These are phyloP conservation scores for Andrena fulva DNA, from an alignment of 2,888 invertebrate genomes.

Conservation along the genomic window DNA sequence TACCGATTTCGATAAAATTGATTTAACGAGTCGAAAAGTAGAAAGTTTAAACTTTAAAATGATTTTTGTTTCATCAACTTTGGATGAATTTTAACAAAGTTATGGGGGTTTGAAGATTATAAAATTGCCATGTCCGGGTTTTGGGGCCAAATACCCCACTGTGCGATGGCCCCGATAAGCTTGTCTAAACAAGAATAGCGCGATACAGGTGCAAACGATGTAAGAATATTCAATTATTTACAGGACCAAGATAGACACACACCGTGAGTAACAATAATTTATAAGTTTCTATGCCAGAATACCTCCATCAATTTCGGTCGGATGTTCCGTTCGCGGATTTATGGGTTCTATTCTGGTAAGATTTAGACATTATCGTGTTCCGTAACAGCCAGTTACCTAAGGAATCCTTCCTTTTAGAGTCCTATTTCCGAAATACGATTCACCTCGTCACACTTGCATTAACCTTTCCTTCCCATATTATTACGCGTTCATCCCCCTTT, in stretches of 20 bases:
- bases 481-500: background rate
- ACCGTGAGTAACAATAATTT: slow-evolving; percentile 1
- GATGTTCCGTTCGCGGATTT: background rate
- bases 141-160: too few relatives aligned
- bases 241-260: background rate
- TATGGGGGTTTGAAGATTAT: too few relatives aligned
- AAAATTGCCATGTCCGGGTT: too few relatives aligned
- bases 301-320: background rate
- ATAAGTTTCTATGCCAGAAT: slow-evolving; percentile 5
- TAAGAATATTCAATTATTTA: slow-evolving; percentile 23
- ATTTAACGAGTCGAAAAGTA: too few relatives aligned
- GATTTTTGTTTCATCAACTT: too few relatives aligned
- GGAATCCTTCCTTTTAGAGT: too few relatives aligned
- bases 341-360: background rate
- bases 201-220: background rate
- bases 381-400: too few relatives aligned
- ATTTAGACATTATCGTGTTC: background rate
- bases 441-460: too few relatives aligned
- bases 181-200: background rate
- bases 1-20: too few relatives aligned
- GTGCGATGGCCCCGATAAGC: slow-evolving; percentile 7
- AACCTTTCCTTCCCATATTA: background rate
- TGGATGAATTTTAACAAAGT: too few relatives aligned
- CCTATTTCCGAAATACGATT: too few relatives aligned
- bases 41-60: too few relatives aligned